Evolutionary conservation across 2,113 vertebrate genomes (phyloP), one percentile per base, ranked within the genome.

Genomic region (Brachyistius frenatus): DNA sequence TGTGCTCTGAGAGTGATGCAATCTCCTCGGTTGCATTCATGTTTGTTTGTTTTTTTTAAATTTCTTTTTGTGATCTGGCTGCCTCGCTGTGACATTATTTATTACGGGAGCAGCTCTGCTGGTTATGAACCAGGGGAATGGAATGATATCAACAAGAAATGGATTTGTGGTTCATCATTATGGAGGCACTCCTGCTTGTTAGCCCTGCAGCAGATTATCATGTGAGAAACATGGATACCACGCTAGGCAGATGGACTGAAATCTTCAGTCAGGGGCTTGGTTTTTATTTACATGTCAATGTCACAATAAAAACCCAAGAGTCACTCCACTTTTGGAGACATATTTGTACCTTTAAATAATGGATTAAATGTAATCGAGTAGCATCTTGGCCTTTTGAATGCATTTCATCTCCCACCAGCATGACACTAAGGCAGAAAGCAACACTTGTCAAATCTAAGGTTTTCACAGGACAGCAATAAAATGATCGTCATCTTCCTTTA

Each of bases 121-220:
- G 88, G 78, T 74, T 80, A 82, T 80, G 62, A 56, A 57, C 66
- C 41, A 66, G 33, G 56, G 77, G 88, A 91, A 81, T 78, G 73
- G 80, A 82, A 78, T 66, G 55, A 66, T 56, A 75, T 85, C 85
- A 92, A 86, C 74, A 78, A 88, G 70, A 93, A 93, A 67, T 89
- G 81, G 89, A 86, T 92, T 93, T 91, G 70, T 93, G 84, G 82
- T 85, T 88, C 88, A 88, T 7, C 58, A 39, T 79, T 82, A 75
- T 74, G 82, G 2, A 76, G 89, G 84, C 89, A 85, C 37, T 70
- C 2, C 57, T 41, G 67, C 52, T 78, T 76, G 46, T 67, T 80
- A 75, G 77, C 76, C 83, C 88, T 46, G 53, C 72, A 64, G 91
- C 69, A 11, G 8, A 52, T 67, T 30, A 55, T 61, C 71, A 63